These are phyloP conservation scores for Telmatherina bonti DNA, from an alignment of 2,797 vertebrate species.

Conservation along the genomic window DNA sequence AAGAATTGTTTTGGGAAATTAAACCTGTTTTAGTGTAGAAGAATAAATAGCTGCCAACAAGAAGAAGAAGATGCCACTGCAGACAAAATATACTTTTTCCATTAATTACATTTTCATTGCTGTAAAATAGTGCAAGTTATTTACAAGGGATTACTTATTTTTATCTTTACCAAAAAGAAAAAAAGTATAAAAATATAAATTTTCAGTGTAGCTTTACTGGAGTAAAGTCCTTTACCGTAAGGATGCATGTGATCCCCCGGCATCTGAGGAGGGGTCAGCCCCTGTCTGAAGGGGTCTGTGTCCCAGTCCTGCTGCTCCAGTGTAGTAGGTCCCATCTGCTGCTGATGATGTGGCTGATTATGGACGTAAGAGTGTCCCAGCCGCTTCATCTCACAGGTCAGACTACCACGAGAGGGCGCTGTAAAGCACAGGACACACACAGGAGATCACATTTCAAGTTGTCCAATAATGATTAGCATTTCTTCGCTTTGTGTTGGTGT, in stretches of 20 bases:
- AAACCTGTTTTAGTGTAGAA: no score
- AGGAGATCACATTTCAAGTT: background rate
- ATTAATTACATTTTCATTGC: background rate
- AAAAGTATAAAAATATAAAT: background rate
- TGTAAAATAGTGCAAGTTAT: background rate
- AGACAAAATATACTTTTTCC: no score
- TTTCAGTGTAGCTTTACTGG: background rate
- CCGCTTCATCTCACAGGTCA: slow-evolving; percentile 83
- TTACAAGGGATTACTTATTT: background rate
- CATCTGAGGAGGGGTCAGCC: slow-evolving; percentile 97
- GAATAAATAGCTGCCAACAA: no score
- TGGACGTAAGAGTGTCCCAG: slow-evolving; percentile 86
- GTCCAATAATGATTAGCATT: background rate
- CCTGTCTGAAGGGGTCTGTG: slow-evolving; percentile 93
- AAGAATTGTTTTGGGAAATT: no score
- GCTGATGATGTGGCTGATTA: slow-evolving; percentile 75
- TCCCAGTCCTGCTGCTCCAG: slow-evolving; percentile 89
- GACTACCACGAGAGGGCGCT: slow-evolving; percentile 85
- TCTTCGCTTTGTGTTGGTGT: background rate
- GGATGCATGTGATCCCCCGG: slow-evolving; percentile 99
- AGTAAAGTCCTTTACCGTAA: slow-evolving; percentile 86
- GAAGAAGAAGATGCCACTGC: no score
- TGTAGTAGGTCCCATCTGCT: slow-evolving; percentile 86
- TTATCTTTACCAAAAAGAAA: background rate
- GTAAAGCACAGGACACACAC: slow-evolving; percentile 32